These are phyloP conservation scores for Calypte anna DNA, from an alignment of 2,113 vertebrate species.

Conservation along the genomic window DNA sequence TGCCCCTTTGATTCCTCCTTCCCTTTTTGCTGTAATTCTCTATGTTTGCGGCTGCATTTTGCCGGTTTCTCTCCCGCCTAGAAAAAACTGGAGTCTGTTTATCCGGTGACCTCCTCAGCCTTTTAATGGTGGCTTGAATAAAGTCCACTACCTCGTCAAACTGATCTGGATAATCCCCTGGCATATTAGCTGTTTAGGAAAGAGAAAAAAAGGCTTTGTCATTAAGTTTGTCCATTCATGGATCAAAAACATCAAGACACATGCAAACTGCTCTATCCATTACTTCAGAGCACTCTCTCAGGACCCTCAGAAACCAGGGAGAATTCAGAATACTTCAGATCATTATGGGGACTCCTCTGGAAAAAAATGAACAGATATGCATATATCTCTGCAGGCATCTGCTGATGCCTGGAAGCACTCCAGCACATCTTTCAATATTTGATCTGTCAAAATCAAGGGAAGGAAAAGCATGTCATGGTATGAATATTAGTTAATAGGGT, in stretches of 20 bases:
- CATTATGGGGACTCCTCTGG: not conserved
- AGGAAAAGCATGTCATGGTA: not conserved
- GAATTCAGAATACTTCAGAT: not conserved
- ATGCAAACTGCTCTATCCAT: not conserved
- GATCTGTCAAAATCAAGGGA: not conserved
- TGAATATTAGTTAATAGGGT: not conserved
- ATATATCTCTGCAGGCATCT: not conserved
- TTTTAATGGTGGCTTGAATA: conserved; percentile 93
- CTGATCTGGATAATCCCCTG: conserved; percentile 88
- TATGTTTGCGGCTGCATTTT: conserved; percentile 76
- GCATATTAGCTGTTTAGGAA: conserved; percentile 83
- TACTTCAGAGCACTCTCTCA: not conserved
- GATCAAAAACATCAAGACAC: not conserved
- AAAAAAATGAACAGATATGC: not conserved
- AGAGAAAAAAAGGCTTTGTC: conserved; percentile 45
- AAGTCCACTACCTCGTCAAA: conserved; percentile 96
- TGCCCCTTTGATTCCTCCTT: conserved; percentile 77
- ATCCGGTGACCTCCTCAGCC: conserved; percentile 89
- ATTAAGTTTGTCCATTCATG: not conserved
- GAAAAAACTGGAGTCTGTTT: conserved; percentile 72
- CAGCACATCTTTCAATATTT: not conserved
- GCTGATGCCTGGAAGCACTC: not conserved
- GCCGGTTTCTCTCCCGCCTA: conserved; percentile 82
- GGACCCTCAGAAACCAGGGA: not conserved
- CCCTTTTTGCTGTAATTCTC: conserved; percentile 75